phyloP scores from a whole-genome alignment of 2,797 vertebrate genomes.

The Morelia viridis region DNA sequence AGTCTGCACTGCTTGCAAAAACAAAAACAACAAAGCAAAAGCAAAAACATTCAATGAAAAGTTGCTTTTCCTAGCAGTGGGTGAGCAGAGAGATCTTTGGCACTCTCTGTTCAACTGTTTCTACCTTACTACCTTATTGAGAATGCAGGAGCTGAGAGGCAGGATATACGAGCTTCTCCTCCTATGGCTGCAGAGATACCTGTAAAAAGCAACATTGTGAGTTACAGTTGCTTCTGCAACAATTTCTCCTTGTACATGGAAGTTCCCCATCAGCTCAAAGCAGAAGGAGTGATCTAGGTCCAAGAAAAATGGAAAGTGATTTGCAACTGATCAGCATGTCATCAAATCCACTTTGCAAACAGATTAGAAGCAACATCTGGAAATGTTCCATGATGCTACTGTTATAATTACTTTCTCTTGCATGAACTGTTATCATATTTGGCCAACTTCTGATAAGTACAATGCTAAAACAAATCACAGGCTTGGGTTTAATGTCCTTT shows the following conservation, averaged over 20 bases:
- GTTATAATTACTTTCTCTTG: background rate
- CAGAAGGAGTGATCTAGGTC: background rate
- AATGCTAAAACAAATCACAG: background rate
- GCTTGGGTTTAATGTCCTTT: background rate
- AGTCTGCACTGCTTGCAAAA: background rate
- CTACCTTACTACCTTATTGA: background rate
- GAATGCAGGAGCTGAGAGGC: background rate
- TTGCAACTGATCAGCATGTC: background rate
- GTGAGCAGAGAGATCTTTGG: background rate
- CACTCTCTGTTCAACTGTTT: background rate
- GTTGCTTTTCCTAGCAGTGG: background rate
- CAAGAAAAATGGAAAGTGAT: background rate
- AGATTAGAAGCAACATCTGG: background rate
- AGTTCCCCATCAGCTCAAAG: background rate
- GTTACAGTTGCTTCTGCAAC: background rate
- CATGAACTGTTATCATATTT: constrained; percentile 48
- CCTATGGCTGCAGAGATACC: background rate
- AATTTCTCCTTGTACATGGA: background rate
- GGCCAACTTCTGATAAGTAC: constrained; percentile 54
- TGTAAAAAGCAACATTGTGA: background rate
- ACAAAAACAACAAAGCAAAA: background rate
- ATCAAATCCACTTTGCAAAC: background rate
- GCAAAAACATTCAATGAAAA: background rate
- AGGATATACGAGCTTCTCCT: background rate
- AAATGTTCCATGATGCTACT: background rate